Evolutionary conservation across 2,888 invertebrate genomes (phyloP).

Genomic region (Callosobruchus maculatus): DNA sequence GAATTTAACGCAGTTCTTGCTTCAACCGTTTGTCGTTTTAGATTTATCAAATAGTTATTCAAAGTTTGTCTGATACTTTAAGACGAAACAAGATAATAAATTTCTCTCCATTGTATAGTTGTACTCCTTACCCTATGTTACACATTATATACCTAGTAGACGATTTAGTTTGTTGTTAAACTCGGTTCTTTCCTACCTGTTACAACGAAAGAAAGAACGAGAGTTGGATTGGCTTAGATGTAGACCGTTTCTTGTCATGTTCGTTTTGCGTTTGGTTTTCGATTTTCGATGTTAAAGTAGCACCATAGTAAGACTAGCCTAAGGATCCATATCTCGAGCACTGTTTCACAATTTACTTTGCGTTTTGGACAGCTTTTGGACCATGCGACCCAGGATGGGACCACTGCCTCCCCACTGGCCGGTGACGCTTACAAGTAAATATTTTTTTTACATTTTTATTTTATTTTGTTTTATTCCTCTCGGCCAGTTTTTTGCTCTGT

Average conservation of each 20-base stretch:
- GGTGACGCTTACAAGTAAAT: constrained; percentile 61
- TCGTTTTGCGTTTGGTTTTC: constrained; percentile 6
- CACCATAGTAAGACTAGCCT: constrained; percentile 22
- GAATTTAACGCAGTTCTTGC: too few relatives aligned
- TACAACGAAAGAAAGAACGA: background rate
- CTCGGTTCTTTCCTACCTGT: background rate
- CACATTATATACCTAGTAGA: background rate
- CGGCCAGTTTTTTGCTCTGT: constrained; percentile 27
- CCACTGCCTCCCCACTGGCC: constrained; percentile 53
- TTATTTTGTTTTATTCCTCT: constrained; percentile 43
- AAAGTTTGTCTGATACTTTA: too few relatives aligned
- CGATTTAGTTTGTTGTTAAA: background rate
- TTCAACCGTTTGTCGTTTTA: too few relatives aligned
- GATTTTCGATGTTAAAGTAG: constrained; percentile 27
- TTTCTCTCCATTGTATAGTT: background rate
- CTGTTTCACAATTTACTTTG: constrained; percentile 53
- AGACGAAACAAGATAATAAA: too few relatives aligned
- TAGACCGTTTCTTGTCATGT: constrained; percentile 25
- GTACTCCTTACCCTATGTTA: background rate
- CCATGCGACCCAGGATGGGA: constrained; percentile 57
- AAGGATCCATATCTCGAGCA: constrained; percentile 28
- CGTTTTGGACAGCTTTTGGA: constrained; percentile 69
- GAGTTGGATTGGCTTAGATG: constrained; percentile 1
- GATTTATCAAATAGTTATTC: too few relatives aligned
- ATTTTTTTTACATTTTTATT: constrained; percentile 48